A percentile compares a stretch with the other conserved stretches of the same genome.
These are phyloP conservation scores for Synanthedon vespiformis DNA, from an alignment of 2,888 invertebrate genomes.

Conservation along the genomic window DNA sequence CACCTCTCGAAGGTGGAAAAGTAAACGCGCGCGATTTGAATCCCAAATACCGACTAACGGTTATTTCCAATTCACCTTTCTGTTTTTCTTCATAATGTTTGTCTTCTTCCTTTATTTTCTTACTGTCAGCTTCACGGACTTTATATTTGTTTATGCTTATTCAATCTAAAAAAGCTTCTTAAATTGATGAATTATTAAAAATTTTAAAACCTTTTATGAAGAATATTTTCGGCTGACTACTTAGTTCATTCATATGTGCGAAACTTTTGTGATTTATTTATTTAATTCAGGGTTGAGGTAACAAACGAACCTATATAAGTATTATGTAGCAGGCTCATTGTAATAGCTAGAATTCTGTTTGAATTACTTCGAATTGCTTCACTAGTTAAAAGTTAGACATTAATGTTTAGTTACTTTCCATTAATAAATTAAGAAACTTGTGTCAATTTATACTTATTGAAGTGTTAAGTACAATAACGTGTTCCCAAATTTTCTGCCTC, in stretches of 20 bases:
- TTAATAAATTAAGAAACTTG: not conserved
- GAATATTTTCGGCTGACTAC: no score
- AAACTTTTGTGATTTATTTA: no score
- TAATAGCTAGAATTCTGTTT: no score
- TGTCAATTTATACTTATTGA: not conserved
- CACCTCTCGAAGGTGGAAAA: conserved; percentile 19
- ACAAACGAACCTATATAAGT: no score
- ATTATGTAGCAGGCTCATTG: no score
- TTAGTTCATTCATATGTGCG: no score
- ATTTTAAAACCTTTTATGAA: no score
- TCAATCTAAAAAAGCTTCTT: conserved; percentile 8
- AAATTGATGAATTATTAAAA: no score
- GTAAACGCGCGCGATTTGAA: conserved; percentile 65
- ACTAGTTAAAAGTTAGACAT: no score
- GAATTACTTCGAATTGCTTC: no score
- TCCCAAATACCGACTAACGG: conserved; percentile 59
- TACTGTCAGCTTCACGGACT: conserved; percentile 30
- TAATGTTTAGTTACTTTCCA: no score
- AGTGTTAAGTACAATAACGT: conserved; percentile 4
- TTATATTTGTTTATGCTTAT: conserved; percentile 48
- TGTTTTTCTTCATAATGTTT: conserved; percentile 64
- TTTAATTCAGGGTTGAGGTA: no score
- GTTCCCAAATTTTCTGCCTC: not conserved
- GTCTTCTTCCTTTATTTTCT: conserved; percentile 57
- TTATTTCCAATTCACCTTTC: conserved; percentile 58